These are phyloP conservation scores for Oreocharis arfaki DNA, from an alignment of 2,113 vertebrate species.

Conservation along the genomic window DNA sequence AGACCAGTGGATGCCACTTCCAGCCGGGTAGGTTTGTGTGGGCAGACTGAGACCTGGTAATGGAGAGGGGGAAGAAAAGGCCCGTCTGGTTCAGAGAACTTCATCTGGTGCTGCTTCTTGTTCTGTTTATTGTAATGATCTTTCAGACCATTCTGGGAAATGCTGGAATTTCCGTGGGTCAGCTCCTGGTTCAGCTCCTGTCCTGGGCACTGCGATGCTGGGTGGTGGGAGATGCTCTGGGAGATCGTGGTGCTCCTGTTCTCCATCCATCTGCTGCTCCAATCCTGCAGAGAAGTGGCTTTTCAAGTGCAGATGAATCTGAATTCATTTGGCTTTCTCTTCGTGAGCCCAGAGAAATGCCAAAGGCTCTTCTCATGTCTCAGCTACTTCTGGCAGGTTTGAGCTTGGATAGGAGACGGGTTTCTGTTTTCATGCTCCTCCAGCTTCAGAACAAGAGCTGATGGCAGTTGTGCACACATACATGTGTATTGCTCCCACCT, in stretches of 20 bases:
- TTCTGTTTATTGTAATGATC: not conserved
- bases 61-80: not conserved
- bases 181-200: not conserved
- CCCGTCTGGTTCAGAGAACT: not conserved
- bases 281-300: not conserved
- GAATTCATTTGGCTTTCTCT: not conserved
- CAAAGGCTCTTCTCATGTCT: not conserved
- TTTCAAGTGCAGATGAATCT: not conserved
- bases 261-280: not conserved
- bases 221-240: not conserved
- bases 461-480: not conserved
- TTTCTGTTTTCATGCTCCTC: not conserved
- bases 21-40: not conserved
- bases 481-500: not conserved
- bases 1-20: not conserved
- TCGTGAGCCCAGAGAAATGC: not conserved
- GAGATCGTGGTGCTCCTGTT: not conserved
- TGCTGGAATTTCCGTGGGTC: not conserved
- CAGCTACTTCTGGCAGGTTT: not conserved
- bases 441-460: not conserved
- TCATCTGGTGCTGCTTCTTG: not conserved
- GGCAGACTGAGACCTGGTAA: not conserved
- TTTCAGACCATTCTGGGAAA: not conserved
- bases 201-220: not conserved
- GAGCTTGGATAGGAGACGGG: rapidly evolving